Evolutionary conservation across 2,113 vertebrate genomes (phyloP).

Genomic region (Indicator maculatus): DNA sequence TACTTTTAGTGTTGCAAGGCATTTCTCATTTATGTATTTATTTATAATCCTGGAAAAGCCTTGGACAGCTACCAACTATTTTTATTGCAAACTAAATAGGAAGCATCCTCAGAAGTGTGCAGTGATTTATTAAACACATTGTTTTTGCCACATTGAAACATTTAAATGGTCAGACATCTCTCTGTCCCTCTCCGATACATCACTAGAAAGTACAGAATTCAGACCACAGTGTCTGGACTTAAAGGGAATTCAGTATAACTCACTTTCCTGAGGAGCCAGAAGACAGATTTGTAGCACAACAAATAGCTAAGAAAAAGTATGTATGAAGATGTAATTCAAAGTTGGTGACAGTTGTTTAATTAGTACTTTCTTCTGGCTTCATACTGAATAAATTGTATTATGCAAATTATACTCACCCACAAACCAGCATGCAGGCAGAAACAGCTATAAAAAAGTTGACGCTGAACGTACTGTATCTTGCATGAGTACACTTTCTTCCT

Average conservation of each 20-base stretch:
- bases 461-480: not conserved
- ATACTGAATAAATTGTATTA: not conserved
- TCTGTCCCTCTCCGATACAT: not conserved
- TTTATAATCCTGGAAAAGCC: not conserved
- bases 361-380: slow-evolving; percentile 10
- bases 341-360: slow-evolving; percentile 8
- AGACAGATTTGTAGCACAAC: not conserved
- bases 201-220: not conserved
- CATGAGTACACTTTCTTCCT: not conserved
- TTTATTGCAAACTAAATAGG: not conserved
- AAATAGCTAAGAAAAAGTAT: not conserved
- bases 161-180: not conserved
- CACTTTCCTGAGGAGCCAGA: not conserved
- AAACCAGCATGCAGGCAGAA: not conserved
- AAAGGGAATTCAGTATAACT: not conserved
- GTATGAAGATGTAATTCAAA: not conserved
- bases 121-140: not conserved
- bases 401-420: not conserved
- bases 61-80: slow-evolving; percentile 4
- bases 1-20: slow-evolving; percentile 37
- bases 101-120: not conserved
- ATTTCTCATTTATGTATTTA: not conserved
- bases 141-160: not conserved
- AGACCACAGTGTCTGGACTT: not conserved
- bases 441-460: not conserved